Conservation (phyloP, 1,140 invertebrate genomes). For the Drosophila malerkotliana region DNA sequence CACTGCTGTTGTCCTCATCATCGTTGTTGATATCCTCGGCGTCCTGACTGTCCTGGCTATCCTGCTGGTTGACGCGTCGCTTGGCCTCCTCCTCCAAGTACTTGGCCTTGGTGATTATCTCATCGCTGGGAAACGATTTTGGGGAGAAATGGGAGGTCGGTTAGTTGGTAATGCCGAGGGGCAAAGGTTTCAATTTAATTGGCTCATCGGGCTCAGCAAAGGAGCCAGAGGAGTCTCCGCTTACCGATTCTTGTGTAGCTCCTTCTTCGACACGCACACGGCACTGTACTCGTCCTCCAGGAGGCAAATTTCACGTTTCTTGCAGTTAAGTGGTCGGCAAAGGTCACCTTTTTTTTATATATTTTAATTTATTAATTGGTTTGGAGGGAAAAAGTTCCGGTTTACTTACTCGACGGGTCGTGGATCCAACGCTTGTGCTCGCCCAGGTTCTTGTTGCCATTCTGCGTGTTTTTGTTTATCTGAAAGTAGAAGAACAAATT, state of each 20-base stretch:
- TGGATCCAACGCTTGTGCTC: conserved; percentile 89
- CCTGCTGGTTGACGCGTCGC: conserved; percentile 80
- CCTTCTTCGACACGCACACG: conserved; percentile 94
- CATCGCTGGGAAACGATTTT: conserved; percentile 84
- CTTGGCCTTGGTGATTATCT: conserved; percentile 88
- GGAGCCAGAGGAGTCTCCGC: conserved; percentile 7
- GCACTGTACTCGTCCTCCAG: conserved; percentile 93
- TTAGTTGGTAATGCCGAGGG: conserved; percentile 36
- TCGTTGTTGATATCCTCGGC: conserved; percentile 76
- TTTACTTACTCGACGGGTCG: conserved; percentile 89
- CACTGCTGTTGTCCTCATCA: conserved; percentile 76
- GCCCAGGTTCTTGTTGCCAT: conserved; percentile 81
- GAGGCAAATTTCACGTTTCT: conserved; percentile 94
- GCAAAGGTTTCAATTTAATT: conserved; percentile 73
- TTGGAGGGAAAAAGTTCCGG: not conserved
- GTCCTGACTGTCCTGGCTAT: conserved; percentile 71
- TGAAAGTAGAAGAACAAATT: conserved; percentile 41
- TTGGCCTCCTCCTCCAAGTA: conserved; percentile 85
- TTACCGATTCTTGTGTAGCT: conserved; percentile 92
- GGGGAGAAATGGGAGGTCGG: not conserved
- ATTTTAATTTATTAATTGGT: conserved; percentile 47
- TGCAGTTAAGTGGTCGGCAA: conserved; percentile 93
- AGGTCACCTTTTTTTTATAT: conserved; percentile 87
- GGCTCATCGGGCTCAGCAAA: conserved; percentile 54
- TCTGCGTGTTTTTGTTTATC: conserved; percentile 78